A percentile compares a stretch with the other conserved stretches of the same genome.
These are phyloP conservation scores for Ormyrus nitidulus DNA, from an alignment of 2,888 invertebrate genomes.

Conservation along the genomic window DNA sequence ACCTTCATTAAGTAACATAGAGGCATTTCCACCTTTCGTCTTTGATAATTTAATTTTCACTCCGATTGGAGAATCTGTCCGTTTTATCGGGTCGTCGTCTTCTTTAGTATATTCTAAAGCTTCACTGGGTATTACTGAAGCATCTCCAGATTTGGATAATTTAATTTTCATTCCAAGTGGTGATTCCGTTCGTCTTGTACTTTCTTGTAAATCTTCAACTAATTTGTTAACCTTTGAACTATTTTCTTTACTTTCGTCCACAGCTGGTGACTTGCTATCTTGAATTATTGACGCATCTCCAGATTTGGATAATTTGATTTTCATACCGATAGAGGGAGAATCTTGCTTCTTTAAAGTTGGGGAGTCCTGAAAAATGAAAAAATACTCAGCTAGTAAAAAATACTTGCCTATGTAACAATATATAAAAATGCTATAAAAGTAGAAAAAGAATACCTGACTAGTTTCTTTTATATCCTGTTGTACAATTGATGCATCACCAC, in stretches of 20 bases:
- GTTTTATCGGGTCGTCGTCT: slow-evolving; percentile 59
- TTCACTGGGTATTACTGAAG: slow-evolving; percentile 67
- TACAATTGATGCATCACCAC: slow-evolving; percentile 66
- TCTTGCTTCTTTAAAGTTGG: slow-evolving; percentile 46
- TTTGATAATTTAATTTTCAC: slow-evolving; percentile 53
- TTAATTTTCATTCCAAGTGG: slow-evolving; percentile 71
- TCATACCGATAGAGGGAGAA: slow-evolving; percentile 54
- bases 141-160: slow-evolving; percentile 70
- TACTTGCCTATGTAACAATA: too few species aligned
- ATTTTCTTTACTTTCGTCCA: slow-evolving; percentile 6
- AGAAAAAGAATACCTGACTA: slow-evolving; percentile 39
- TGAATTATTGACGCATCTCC: slow-evolving; percentile 50
- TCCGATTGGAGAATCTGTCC: slow-evolving; percentile 65
- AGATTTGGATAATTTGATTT: slow-evolving; percentile 52
- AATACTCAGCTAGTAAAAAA: not conserved
- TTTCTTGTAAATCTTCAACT: slow-evolving; percentile 21
- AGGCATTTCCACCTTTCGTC: slow-evolving; percentile 43
- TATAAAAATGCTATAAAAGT: too few species aligned
- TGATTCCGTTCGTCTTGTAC: slow-evolving; percentile 32
- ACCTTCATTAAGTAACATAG: slow-evolving; percentile 36
- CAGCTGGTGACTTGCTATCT: slow-evolving; percentile 10
- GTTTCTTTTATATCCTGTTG: slow-evolving; percentile 56
- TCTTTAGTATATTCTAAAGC: slow-evolving; percentile 58
- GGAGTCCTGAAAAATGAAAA: slow-evolving; percentile 33
- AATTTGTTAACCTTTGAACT: slow-evolving; percentile 11